A percentile compares a stretch with the other conserved stretches of the same genome.
phyloP scores from a whole-genome alignment of 2,888 invertebrate species.

The Cosmopolites sordidus region DNA sequence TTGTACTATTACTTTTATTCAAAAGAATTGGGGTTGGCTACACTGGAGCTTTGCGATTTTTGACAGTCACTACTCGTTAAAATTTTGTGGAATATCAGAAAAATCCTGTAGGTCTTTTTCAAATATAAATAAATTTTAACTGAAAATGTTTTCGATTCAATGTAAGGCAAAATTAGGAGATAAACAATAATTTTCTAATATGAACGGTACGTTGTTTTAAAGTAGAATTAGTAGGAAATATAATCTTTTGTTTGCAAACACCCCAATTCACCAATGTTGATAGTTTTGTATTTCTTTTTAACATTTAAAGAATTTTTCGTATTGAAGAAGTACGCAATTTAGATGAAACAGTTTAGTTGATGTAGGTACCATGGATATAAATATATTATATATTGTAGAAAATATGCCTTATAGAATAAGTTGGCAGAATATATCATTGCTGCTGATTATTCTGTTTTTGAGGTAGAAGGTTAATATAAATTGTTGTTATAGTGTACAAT shows the following conservation, averaged over 20 bases:
- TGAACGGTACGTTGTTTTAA: constrained; percentile 3
- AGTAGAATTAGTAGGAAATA: constrained; percentile 2
- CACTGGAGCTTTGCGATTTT: background rate
- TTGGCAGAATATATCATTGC: no score
- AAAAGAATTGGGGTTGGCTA: background rate
- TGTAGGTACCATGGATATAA: no score
- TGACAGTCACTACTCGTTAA: background rate
- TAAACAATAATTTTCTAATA: background rate
- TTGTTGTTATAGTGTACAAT: constrained; percentile 41
- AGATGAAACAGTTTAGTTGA: no score
- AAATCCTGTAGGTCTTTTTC: background rate
- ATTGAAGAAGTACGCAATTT: no score
- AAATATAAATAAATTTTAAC: constrained; percentile 10
- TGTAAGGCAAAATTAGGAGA: background rate
- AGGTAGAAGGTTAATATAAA: no score
- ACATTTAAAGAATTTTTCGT: no score
- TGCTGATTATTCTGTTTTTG: no score
- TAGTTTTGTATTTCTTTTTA: constrained; percentile 8
- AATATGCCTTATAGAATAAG: no score
- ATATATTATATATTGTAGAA: no score
- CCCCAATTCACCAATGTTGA: constrained; percentile 4
- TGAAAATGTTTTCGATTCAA: constrained; percentile 11
- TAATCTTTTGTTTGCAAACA: constrained; percentile 9
- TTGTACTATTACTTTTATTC: no score
- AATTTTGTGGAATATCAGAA: background rate